Conservation (phyloP, 2,113 vertebrate genomes). For the Opisthocomus hoazin region DNA sequence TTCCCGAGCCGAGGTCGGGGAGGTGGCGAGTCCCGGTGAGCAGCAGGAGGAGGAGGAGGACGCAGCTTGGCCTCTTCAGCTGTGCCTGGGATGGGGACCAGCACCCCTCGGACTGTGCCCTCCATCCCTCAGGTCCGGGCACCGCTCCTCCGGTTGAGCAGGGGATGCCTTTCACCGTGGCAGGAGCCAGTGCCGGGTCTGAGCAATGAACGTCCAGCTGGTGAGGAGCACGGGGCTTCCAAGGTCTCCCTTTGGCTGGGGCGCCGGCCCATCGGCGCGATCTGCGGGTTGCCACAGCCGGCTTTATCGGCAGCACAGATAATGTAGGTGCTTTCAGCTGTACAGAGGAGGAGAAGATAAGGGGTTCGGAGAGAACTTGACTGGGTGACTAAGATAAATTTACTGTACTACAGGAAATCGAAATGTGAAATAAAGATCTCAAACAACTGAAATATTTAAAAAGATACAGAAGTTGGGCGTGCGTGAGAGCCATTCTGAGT, state of each 20-base stretch:
- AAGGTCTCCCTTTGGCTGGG: not conserved
- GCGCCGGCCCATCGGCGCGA: not conserved
- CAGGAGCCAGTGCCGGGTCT: not conserved
- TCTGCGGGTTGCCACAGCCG: constrained; percentile 12
- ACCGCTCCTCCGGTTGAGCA: not conserved
- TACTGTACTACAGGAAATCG: constrained; percentile 71
- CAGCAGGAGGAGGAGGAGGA: not conserved
- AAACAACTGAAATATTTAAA: constrained; percentile 75
- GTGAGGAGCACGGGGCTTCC: not conserved
- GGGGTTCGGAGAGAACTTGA: constrained; percentile 48
- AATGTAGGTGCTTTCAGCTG: constrained; percentile 52
- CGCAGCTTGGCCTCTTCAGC: fast-evolving
- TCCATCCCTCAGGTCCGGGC: fast-evolving
- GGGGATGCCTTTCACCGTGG: not conserved
- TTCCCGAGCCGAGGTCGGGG: not conserved
- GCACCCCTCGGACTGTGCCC: fast-evolving
- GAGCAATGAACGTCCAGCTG: not conserved
- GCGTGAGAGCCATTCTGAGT: not conserved
- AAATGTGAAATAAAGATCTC: constrained; percentile 75
- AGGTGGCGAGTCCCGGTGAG: too few relatives aligned
- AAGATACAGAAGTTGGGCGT: constrained; percentile 40
- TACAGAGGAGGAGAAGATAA: constrained; percentile 68
- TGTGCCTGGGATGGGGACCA: fast-evolving
- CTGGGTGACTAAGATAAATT: constrained; percentile 76
- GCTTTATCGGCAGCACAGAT: constrained; percentile 51